Evolutionary conservation across 2,797 vertebrate genomes (phyloP), one percentile per base, ranked within the genome.

Genomic region (Percopsis omiscomaycus): DNA sequence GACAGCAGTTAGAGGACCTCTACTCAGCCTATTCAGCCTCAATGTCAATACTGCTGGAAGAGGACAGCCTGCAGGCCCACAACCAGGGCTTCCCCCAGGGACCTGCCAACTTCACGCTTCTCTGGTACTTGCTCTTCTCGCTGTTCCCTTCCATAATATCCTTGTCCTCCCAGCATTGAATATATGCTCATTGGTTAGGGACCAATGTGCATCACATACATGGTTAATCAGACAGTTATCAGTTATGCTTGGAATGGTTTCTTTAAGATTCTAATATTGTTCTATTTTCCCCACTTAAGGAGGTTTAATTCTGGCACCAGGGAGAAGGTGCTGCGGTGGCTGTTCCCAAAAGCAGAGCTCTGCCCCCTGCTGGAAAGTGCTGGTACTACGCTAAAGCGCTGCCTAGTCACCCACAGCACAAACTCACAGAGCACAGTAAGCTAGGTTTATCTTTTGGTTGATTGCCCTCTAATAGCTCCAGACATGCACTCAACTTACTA

Each of bases 21-120:
- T 91, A 92, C 71, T 73, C 82, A 14, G 79, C 88, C 29, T 88
- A 91, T 62, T 87, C 87, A 3, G 79, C 74, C 55, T 91, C 87
- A 53, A 88, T 93, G 87, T 86, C 86, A 16, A 78, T 93, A 14
- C 79, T 91, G 55, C 77, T 90, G 61, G 86, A 90, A 27, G 79
- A 85, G 0, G 80, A 84, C n/a, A 47, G 64, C 5, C 32, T 77
- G 16, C 86, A 85, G 12, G 70, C 74, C 64, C 62, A 66, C 30
- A 61, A 73, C n/a, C 52, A 71, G 0, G 77, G 71, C 9, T 86
- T 92, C 45, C 89, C 91, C 3, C 87, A 87, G 30, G 86, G 86
- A 51, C 91, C 90, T 0, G 89, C 92, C 30, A 93, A 93, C 88
- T 92, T 93, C 86, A 93, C 90, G 3, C 69, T 93, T 75, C 87